Evolutionary conservation across 1,140 invertebrate species (phyloP).

Genomic region (Drosophila asahinai): DNA sequence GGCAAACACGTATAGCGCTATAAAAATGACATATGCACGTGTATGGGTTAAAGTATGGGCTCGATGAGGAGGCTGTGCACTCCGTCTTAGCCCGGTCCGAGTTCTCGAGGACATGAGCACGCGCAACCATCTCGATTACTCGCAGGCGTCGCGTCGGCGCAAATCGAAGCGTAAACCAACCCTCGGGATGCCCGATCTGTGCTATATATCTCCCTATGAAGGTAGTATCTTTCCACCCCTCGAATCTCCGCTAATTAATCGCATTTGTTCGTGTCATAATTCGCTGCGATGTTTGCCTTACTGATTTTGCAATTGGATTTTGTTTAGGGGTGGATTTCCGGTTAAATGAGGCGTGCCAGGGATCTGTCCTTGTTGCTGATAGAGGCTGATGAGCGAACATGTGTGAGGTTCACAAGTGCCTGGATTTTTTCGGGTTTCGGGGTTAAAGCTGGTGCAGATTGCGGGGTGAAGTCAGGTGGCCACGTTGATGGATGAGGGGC

Average conservation of each 20-base stretch:
- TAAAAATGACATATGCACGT: conserved; percentile 83
- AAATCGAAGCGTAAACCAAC: conserved; percentile 14
- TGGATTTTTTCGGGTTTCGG: conserved; percentile 26
- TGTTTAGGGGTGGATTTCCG: conserved; percentile 59
- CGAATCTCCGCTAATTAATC: conserved; percentile 66
- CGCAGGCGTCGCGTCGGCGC: conserved; percentile 4
- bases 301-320: conserved; percentile 63
- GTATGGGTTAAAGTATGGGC: conserved; percentile 65
- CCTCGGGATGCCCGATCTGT: neutral
- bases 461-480: conserved; percentile 36
- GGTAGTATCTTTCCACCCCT: conserved; percentile 6
- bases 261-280: conserved; percentile 81
- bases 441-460: conserved; percentile 55
- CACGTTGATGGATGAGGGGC: conserved; percentile 51
- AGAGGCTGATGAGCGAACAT: conserved; percentile 45
- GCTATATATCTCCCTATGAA: neutral
- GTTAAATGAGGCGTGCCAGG: conserved; percentile 66
- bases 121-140: conserved; percentile 61
- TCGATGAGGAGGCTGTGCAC: conserved; percentile 27
- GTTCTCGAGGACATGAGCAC: conserved; percentile 58
- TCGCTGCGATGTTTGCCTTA: conserved; percentile 72
- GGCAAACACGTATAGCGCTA: conserved; percentile 81
- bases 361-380: conserved; percentile 18
- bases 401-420: conserved; percentile 77
- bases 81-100: neutral